Conservation (phyloP, 2,888 invertebrate genomes). For the Cyaniris semiargus region DNA sequence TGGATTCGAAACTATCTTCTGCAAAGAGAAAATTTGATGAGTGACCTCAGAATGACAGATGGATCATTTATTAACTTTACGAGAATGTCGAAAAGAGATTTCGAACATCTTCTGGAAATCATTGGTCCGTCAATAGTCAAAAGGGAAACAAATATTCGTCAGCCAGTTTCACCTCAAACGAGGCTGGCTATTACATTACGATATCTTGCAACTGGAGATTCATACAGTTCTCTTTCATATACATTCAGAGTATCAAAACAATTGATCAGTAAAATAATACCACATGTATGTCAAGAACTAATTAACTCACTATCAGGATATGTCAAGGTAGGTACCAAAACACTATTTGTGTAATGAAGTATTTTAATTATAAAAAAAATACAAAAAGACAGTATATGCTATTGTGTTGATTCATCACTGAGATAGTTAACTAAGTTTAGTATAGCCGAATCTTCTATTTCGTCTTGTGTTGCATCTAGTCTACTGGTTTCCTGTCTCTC, state of each 20-base stretch:
- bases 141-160: constrained; percentile 44
- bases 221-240: constrained; percentile 42
- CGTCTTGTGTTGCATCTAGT: constrained; percentile 33
- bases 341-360: constrained; percentile 35
- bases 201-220: constrained; percentile 42
- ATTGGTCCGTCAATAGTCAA: constrained; percentile 44
- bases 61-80: constrained; percentile 45
- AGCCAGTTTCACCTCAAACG: constrained; percentile 43
- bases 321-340: constrained; percentile 33
- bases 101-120: constrained; percentile 44
- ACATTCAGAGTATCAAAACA: constrained; percentile 45
- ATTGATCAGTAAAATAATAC: constrained; percentile 41
- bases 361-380: constrained; percentile 33
- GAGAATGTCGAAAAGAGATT: constrained; percentile 45
- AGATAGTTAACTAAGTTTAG: constrained; percentile 38
- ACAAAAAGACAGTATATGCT: constrained; percentile 29
- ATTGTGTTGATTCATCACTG: constrained; percentile 36
- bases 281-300: constrained; percentile 38
- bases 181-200: constrained; percentile 42
- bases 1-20: constrained; percentile 42
- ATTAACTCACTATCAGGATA: constrained; percentile 35
- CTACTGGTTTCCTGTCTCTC: constrained; percentile 43
- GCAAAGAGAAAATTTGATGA: constrained; percentile 42
- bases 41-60: constrained; percentile 43
- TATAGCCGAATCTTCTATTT: constrained; percentile 35